Conservation (phyloP, 2,797 vertebrate genomes). For the Manis javanica region DNA sequence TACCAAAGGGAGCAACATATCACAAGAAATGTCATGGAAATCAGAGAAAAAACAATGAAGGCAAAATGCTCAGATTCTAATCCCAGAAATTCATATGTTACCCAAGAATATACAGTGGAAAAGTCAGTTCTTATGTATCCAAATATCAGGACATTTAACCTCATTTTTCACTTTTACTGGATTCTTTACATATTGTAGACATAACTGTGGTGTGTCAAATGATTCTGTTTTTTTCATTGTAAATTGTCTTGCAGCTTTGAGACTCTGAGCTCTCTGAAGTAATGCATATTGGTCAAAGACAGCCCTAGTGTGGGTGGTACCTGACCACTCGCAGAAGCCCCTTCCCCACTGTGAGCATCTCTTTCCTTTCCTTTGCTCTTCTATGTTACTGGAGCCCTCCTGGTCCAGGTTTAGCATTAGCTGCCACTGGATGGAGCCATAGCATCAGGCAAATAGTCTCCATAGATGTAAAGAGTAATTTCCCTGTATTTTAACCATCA, state of each 20-base stretch:
- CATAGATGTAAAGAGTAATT: not conserved
- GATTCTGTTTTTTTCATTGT: slow-evolving; percentile 53
- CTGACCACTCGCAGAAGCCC: not conserved
- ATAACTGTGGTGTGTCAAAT: slow-evolving; percentile 20
- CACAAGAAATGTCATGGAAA: slow-evolving; percentile 50
- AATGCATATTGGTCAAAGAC: not conserved
- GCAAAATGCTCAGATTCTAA: slow-evolving; percentile 25
- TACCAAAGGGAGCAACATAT: slow-evolving; percentile 53
- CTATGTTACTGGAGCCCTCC: not conserved
- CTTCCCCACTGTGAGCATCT: not conserved
- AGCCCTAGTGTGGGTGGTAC: not conserved
- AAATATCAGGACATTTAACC: slow-evolving; percentile 13
- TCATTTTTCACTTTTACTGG: slow-evolving; percentile 40
- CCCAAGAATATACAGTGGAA: not conserved
- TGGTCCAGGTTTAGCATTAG: not conserved
- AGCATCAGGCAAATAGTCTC: slow-evolving; percentile 47
- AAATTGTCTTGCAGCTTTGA: not conserved
- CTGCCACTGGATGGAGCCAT: slow-evolving; percentile 75
- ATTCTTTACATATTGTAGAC: slow-evolving; percentile 28
- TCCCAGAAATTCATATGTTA: not conserved
- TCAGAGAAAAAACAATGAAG: slow-evolving; percentile 37
- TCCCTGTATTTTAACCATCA: not conserved
- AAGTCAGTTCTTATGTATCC: not conserved
- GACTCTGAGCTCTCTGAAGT: not conserved
- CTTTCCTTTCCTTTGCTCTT: not conserved